A percentile compares a stretch with the other conserved stretches of the same genome.
Evolutionary conservation across 2,797 vertebrate species (phyloP).

Genomic region (Holocentrus rufus): DNA sequence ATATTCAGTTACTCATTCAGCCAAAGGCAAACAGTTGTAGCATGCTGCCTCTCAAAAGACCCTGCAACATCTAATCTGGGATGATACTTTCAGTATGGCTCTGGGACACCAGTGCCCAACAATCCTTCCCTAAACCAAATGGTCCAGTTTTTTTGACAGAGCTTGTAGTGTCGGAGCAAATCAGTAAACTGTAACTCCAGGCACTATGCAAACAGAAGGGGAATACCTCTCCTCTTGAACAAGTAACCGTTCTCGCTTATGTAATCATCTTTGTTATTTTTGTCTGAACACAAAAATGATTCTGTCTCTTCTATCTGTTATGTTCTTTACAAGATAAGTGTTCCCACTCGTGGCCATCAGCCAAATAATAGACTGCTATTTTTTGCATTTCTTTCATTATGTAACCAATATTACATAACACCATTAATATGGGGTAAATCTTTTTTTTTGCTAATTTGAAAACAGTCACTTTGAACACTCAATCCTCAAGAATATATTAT

Average conservation of each 20-base stretch:
- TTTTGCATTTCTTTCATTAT: slow-evolving; percentile 58
- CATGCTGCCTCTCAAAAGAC: slow-evolving; percentile 39
- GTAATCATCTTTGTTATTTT: slow-evolving; percentile 26
- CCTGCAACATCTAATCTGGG: slow-evolving; percentile 30
- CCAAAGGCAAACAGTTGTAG: slow-evolving; percentile 18
- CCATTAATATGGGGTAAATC: slow-evolving; percentile 27
- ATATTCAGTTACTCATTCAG: slow-evolving; percentile 39
- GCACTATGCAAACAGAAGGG: not conserved
- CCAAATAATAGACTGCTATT: slow-evolving; percentile 63
- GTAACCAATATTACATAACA: slow-evolving; percentile 62
- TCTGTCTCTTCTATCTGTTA: slow-evolving; percentile 10
- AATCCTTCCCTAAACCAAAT: slow-evolving; percentile 17
- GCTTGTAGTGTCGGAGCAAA: slow-evolving; percentile 7
- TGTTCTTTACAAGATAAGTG: slow-evolving; percentile 20
- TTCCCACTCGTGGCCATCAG: slow-evolving; percentile 41
- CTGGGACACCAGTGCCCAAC: slow-evolving; percentile 15
- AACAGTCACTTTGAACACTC: slow-evolving; percentile 29
- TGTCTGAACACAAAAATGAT: slow-evolving; percentile 39
- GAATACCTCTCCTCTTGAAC: slow-evolving; percentile 9
- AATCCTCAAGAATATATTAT: slow-evolving; percentile 1
- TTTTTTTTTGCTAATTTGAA: slow-evolving; percentile 24
- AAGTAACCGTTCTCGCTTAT: slow-evolving; percentile 37
- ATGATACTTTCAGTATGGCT: slow-evolving; percentile 30
- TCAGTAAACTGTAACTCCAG: slow-evolving; percentile 50
- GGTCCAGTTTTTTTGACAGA: slow-evolving; percentile 34